Percentiles rank a stretch among this genome's conserved stretches.
Evolutionary conservation across 2,113 vertebrate genomes (phyloP).

Genomic region (Pyxicephalus adspersus): DNA sequence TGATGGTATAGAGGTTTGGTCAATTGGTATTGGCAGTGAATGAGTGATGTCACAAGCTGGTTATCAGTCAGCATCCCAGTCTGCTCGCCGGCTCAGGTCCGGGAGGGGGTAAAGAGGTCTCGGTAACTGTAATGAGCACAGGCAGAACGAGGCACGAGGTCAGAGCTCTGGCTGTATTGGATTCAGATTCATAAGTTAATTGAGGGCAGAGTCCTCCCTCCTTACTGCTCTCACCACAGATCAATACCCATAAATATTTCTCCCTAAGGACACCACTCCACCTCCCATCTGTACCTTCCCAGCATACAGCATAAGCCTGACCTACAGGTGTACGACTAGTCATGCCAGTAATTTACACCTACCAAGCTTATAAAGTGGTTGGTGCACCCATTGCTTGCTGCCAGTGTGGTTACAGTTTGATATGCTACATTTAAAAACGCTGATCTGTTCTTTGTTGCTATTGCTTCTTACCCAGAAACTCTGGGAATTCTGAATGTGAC

Average conservation of each 20-base stretch:
- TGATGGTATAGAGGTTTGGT: constrained; percentile 76
- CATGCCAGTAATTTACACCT: background rate
- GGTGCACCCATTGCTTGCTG: background rate
- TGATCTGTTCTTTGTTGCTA: background rate
- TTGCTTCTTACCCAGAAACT: background rate
- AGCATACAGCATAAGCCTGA: constrained; percentile 11
- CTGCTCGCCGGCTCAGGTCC: constrained; percentile 71
- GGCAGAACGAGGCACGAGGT: constrained; percentile 87
- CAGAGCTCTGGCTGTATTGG: constrained; percentile 92
- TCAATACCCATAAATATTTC: constrained; percentile 99
- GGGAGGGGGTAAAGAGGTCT: constrained; percentile 83
- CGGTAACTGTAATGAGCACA: constrained; percentile 99
- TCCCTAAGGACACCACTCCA: constrained; percentile 60
- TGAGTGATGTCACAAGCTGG: constrained; percentile 78
- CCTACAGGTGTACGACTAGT: constrained; percentile 39
- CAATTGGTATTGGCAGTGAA: constrained; percentile 86
- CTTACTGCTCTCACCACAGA: constrained; percentile 75
- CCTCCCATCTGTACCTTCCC: constrained; percentile 58
- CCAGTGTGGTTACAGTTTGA: background rate
- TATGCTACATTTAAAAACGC: background rate
- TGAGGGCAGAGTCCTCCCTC: constrained; percentile 91
- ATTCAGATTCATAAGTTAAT: constrained; percentile 99
- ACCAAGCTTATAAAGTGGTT: background rate
- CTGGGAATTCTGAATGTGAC: background rate
- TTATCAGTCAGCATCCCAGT: constrained; percentile 81